A percentile compares a stretch with the other conserved stretches of the same genome.
Evolutionary conservation across 2,888 invertebrate genomes (phyloP).

Genomic region (Sialis lutaria): DNA sequence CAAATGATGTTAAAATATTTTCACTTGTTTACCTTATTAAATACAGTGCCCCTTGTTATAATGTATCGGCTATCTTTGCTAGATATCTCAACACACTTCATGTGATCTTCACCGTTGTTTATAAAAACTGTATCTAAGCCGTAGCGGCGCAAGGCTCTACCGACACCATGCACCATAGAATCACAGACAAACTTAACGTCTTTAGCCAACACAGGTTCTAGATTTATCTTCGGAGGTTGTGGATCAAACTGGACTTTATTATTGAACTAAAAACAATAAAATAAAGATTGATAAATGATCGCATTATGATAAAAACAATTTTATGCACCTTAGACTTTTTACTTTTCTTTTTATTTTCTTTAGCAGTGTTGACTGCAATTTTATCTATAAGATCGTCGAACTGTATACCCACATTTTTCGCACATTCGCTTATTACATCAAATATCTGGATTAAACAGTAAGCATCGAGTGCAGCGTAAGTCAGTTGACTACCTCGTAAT

Average conservation of each 20-base stretch:
- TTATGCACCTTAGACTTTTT: not conserved
- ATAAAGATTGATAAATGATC: too few relatives aligned
- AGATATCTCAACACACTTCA: slow-evolving; percentile 31
- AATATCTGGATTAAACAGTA: slow-evolving; percentile 71
- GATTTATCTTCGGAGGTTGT: slow-evolving; percentile 16
- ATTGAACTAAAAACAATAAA: too few relatives aligned
- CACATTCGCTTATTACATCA: slow-evolving; percentile 36
- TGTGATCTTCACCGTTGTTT: slow-evolving; percentile 29
- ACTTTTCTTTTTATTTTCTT: slow-evolving; percentile 23
- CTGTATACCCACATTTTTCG: slow-evolving; percentile 31
- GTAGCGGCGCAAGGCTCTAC: slow-evolving; percentile 41
- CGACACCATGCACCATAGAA: slow-evolving; percentile 37
- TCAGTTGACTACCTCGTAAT: slow-evolving; percentile 54
- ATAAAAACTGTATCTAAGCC: slow-evolving; percentile 40
- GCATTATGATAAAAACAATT: too few relatives aligned
- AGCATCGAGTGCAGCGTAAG: slow-evolving; percentile 79
- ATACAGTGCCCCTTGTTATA: slow-evolving; percentile 32
- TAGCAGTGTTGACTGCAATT: slow-evolving; percentile 34
- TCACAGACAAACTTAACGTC: slow-evolving; percentile 36
- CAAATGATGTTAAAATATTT: too few relatives aligned
- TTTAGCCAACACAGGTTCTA: slow-evolving; percentile 13
- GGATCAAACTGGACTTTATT: slow-evolving; percentile 14
- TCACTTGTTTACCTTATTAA: slow-evolving; percentile 27
- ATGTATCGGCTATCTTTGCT: slow-evolving; percentile 32
- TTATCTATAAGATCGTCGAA: slow-evolving; percentile 45